phyloP scores from a whole-genome alignment of 2,113 vertebrate species.

The Aegotheles bennettii region DNA sequence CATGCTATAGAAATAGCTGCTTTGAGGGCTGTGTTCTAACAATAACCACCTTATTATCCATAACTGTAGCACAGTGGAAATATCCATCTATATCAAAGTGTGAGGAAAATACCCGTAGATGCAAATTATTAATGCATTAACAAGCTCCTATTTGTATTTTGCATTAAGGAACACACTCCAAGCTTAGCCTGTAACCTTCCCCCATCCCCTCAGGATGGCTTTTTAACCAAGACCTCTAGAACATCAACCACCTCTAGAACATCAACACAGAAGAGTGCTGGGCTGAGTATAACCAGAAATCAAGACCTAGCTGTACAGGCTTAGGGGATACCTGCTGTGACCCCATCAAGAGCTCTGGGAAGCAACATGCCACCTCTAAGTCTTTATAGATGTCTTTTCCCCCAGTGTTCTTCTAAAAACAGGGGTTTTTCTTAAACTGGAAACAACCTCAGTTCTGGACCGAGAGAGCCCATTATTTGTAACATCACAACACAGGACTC shows the following conservation, averaged over 20 bases:
- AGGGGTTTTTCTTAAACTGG: not conserved
- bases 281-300: not conserved
- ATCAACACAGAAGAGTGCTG: not conserved
- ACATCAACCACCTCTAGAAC: not conserved
- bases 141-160: not conserved
- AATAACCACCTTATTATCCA: not conserved
- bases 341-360: accelerated
- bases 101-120: not conserved
- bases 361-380: accelerated
- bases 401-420: not conserved
- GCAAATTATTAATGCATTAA: not conserved
- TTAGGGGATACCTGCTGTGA: not conserved
- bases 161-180: not conserved
- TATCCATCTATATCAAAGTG: not conserved
- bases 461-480: not conserved
- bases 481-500: not conserved
- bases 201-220: not conserved
- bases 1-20: not conserved
- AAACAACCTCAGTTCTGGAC: not conserved
- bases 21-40: not conserved
- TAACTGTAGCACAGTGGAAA: not conserved
- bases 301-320: too few relatives aligned
- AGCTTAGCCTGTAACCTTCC: not conserved
- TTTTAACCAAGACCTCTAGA: not conserved
- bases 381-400: not conserved